Conservation (phyloP, 2,888 invertebrate genomes). For the Macrosiphum euphorbiae region DNA sequence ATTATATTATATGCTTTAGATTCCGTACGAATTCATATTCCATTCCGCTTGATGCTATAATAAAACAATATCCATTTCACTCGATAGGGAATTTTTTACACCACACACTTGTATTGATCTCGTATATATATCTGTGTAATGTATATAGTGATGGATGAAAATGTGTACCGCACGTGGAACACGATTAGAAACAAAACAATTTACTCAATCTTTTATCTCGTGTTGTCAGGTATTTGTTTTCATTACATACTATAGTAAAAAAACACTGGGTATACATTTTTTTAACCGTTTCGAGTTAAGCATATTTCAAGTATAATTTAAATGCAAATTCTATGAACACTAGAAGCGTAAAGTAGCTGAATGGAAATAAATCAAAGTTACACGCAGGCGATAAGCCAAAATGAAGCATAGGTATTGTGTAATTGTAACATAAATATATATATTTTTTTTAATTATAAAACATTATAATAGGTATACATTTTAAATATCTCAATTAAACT, state of each 20-base stretch:
- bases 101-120: not conserved
- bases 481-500: not conserved
- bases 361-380: not conserved
- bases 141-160: not conserved
- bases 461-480: not conserved
- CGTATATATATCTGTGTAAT: not conserved
- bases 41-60: not conserved
- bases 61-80: not conserved
- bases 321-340: not conserved
- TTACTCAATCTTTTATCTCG: not conserved
- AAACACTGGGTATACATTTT: not conserved
- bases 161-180: not conserved
- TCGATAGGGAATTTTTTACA: not conserved
- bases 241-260: not conserved
- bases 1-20: not conserved
- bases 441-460: not conserved
- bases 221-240: not conserved
- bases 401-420: not conserved
- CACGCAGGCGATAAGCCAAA: not conserved
- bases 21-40: not conserved
- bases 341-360: not conserved
- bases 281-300: not conserved
- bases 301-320: not conserved
- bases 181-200: slow-evolving; percentile 30
- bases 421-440: not conserved